Evolutionary conservation across 2,113 vertebrate species (phyloP).

Genomic region (Myotis brandtii): DNA sequence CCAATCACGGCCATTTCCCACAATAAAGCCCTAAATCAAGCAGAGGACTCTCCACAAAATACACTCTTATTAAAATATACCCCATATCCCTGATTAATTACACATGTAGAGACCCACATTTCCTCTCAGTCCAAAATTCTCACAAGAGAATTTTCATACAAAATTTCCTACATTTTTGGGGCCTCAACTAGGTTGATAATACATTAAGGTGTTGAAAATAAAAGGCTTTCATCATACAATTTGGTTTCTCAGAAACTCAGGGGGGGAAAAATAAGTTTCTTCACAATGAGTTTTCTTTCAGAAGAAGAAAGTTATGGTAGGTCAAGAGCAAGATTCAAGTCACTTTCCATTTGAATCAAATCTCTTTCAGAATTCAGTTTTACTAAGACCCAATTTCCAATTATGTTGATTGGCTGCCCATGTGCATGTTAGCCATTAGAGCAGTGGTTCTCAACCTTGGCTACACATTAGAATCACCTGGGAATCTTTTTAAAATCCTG

Average conservation of each 20-base stretch:
- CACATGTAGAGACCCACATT: background rate
- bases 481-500: no score
- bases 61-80: background rate
- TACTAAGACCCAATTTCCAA: background rate
- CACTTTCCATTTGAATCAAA: background rate
- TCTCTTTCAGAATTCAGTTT: slow-evolving; percentile 15
- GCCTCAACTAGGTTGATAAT: background rate
- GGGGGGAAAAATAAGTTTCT: background rate
- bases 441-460: no score
- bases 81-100: background rate
- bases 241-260: background rate
- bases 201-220: background rate
- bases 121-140: background rate
- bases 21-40: background rate
- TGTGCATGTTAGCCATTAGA: background rate
- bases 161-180: background rate
- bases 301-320: background rate
- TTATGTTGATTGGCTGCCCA: background rate
- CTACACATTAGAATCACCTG: no score
- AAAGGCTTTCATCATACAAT: background rate
- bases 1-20: background rate
- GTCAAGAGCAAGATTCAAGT: background rate
- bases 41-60: background rate
- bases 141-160: background rate
- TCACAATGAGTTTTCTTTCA: background rate